Base-by-base conservation (phyloP, 1,140 invertebrate genomes). In the Gerris buenoi region DNA sequence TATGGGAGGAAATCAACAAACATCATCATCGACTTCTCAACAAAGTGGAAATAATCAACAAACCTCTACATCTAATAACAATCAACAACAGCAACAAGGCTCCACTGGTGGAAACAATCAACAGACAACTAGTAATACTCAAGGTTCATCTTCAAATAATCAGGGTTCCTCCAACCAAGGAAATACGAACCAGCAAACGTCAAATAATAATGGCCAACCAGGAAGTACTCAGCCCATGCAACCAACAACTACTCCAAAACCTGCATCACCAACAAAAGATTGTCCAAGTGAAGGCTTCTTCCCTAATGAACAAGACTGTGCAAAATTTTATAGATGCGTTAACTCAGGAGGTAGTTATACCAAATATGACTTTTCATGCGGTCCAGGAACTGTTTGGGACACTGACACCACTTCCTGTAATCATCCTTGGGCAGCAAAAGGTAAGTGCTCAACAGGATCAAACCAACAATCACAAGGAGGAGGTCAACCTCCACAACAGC, bases 201-300 rank as follows among this genome's bases (percentile, higher is more conserved):
- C 65, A 63, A 65, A 27, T 27, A 66, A 66, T 56, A 29, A 63
- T 29, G 64, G 59, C 3, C 61, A 63, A 65, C 60, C 68, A 33
- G 27, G 25, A 25, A 59, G 33, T 14, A 56, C 33, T 18, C 33
- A 65, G 26, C 65, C 65, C 2, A 58, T 56, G 25, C 57, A 57
- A 57, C 65, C 33, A 57, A 22, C 18, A 65, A 58, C 65, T 25
- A 58, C 65, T n/a, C 2, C 18, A n/a, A 57, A 18, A 25, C 27
- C 59, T 25, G 29, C 65, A 26, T n/a, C 23, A 58, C 27, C 67
- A 1, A 33, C 58, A 27, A 59, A 56, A 15, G 63, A 68, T 25
- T 84, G 83, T 69, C 70, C 68, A 65, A 65, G 73, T 66, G 85
- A 87, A 78, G 84, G 84, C 57, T 86, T 84, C 71, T 80, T 79